A percentile compares a stretch with the other conserved stretches of the same genome.
Evolutionary conservation across 2,797 vertebrate species (phyloP).

Genomic region (Tapirus indicus): DNA sequence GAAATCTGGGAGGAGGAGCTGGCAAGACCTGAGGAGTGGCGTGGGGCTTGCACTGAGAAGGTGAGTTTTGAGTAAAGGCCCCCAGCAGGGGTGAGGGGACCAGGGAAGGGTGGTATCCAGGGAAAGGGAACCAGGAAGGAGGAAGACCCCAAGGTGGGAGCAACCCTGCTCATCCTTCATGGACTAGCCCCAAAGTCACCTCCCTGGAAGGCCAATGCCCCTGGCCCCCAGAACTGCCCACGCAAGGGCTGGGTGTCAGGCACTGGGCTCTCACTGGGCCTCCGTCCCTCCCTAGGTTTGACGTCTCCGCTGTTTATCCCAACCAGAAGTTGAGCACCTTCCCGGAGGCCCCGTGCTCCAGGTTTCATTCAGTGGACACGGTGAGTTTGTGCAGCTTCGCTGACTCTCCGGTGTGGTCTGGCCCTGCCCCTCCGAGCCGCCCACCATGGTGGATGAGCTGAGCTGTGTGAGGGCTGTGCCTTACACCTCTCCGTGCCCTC

Average conservation of each 20-base stretch:
- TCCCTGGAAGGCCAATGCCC: neutral
- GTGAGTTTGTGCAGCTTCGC: neutral
- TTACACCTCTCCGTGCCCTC: no score
- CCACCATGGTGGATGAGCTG: rapidly evolving
- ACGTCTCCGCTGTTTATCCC: slow-evolving; percentile 83
- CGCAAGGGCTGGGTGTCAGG: neutral
- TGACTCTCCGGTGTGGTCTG: rapidly evolving
- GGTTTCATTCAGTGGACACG: neutral
- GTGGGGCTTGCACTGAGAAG: neutral
- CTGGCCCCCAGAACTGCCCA: neutral
- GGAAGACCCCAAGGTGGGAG: neutral
- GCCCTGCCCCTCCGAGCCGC: neutral
- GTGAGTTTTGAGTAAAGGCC: neutral
- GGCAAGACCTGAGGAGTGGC: neutral
- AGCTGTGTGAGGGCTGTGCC: neutral
- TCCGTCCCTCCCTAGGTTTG: slow-evolving; percentile 80
- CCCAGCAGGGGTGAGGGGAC: neutral
- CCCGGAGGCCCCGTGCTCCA: slow-evolving; percentile 82
- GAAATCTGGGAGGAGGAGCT: neutral
- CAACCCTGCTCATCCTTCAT: neutral
- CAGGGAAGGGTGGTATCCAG: neutral
- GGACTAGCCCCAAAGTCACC: neutral
- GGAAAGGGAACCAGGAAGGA: neutral
- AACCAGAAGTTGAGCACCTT: slow-evolving; percentile 80
- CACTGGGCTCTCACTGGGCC: neutral